Percentiles rank a stretch among this genome's conserved stretches.
Conservation (phyloP, 2,888 invertebrate genomes). For the Phyto melanocephala region DNA sequence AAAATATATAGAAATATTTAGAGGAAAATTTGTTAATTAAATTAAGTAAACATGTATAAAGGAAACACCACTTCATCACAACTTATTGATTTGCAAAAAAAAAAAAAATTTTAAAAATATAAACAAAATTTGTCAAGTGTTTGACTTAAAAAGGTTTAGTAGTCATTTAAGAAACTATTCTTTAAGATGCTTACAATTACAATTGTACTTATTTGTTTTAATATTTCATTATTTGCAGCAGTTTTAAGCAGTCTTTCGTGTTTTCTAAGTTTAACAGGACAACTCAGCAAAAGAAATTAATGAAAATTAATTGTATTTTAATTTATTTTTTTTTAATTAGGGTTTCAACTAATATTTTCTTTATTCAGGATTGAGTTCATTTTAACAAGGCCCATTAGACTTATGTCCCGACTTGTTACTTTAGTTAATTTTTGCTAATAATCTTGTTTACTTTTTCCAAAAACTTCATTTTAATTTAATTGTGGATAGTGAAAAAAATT, state of each 20-base stretch:
- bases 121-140: neutral
- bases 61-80: neutral
- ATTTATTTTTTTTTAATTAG: too few relatives aligned
- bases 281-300: too few relatives aligned
- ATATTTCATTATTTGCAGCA: neutral
- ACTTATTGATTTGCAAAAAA: neutral
- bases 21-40: constrained; percentile 30
- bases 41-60: constrained; percentile 10
- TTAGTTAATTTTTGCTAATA: too few relatives aligned
- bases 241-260: neutral
- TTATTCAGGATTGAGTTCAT: too few relatives aligned
- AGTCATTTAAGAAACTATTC: neutral
- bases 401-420: too few relatives aligned
- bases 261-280: too few relatives aligned
- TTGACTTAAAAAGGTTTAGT: neutral
- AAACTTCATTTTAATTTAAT: too few relatives aligned
- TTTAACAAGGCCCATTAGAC: too few relatives aligned
- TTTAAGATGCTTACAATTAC: neutral
- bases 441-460: too few relatives aligned
- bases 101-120: neutral
- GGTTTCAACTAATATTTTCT: too few relatives aligned
- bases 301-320: too few relatives aligned
- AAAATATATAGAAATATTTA: neutral
- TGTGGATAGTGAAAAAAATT: too few relatives aligned
- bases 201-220: neutral